A percentile compares a stretch with the other conserved stretches of the same genome.
Conservation (phyloP, 1,140 invertebrate genomes). For the Conus betulinus region DNA sequence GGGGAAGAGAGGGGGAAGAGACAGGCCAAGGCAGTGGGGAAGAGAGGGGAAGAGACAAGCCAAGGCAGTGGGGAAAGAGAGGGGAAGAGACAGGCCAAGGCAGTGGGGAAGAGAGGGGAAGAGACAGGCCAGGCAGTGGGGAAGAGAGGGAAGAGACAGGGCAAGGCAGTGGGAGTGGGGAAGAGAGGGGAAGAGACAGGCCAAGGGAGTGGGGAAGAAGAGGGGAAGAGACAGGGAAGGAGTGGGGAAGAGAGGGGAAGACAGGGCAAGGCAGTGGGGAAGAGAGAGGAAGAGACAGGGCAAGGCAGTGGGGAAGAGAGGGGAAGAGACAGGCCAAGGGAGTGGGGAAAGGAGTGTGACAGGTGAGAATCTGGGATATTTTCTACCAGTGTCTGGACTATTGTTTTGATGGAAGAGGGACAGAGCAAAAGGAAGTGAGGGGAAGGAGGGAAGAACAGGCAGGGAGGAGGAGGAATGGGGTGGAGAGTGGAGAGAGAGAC, state of each 20-base stretch:
- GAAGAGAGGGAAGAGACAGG: not conserved
- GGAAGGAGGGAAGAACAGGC: not conserved
- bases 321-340: not conserved
- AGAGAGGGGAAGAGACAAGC: constrained; percentile 6
- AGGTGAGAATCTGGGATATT: too few relatives aligned
- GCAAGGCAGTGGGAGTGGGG: too few relatives aligned
- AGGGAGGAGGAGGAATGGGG: not conserved
- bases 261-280: too few relatives aligned
- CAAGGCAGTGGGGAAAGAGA: not conserved
- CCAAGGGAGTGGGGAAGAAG: too few relatives aligned
- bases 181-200: constrained; percentile 1
- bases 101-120: not conserved
- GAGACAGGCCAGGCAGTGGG: not conserved
- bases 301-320: constrained; percentile 20
- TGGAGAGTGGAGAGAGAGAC: not conserved
- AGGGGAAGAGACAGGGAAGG: not conserved
- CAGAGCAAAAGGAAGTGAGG: too few relatives aligned
- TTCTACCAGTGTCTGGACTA: too few relatives aligned
- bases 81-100: not conserved
- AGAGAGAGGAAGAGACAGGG: constrained; percentile 4
- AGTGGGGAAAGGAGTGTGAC: too few relatives aligned
- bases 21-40: too few relatives aligned
- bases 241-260: not conserved
- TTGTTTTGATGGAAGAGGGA: too few relatives aligned
- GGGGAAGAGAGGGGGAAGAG: not conserved